Evolutionary conservation across 1,140 invertebrate genomes (phyloP).

Genomic region (Battus philenor): DNA sequence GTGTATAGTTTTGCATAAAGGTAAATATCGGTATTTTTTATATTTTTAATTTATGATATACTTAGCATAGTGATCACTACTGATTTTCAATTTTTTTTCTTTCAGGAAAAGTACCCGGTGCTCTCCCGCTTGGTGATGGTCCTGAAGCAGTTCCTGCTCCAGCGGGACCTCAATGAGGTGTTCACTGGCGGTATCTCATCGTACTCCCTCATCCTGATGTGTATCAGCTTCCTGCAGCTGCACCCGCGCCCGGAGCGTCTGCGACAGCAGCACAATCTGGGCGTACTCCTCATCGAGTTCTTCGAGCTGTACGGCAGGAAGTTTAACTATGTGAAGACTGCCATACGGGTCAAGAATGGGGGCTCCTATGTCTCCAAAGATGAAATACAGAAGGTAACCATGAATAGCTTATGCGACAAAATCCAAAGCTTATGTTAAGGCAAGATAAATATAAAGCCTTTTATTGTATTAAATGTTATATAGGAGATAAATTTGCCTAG

Average conservation of each 20-base stretch:
- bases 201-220: slow-evolving; percentile 98
- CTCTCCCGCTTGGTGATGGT: slow-evolving; percentile 96
- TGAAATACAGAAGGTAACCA: slow-evolving; percentile 84
- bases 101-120: slow-evolving; percentile 84
- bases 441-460: no score
- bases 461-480: no score
- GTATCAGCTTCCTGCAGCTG: slow-evolving; percentile 96
- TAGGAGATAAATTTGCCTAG: no score
- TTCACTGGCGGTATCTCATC: slow-evolving; percentile 99
- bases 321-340: slow-evolving; percentile 97
- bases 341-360: slow-evolving; percentile 94
- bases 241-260: slow-evolving; percentile 74
- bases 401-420: no score
- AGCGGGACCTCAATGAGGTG: slow-evolving; percentile 98
- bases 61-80: no score
- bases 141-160: slow-evolving; percentile 97
- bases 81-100: background rate
- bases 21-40: no score
- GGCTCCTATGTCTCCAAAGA: slow-evolving; percentile 97
- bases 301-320: slow-evolving; percentile 97
- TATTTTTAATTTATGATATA: no score
- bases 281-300: slow-evolving; percentile 97
- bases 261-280: slow-evolving; percentile 84
- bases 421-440: no score
- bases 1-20: slow-evolving; percentile 2